Evolutionary conservation across 2,797 vertebrate species (phyloP).

Genomic region (Gymnodraco acuticeps): DNA sequence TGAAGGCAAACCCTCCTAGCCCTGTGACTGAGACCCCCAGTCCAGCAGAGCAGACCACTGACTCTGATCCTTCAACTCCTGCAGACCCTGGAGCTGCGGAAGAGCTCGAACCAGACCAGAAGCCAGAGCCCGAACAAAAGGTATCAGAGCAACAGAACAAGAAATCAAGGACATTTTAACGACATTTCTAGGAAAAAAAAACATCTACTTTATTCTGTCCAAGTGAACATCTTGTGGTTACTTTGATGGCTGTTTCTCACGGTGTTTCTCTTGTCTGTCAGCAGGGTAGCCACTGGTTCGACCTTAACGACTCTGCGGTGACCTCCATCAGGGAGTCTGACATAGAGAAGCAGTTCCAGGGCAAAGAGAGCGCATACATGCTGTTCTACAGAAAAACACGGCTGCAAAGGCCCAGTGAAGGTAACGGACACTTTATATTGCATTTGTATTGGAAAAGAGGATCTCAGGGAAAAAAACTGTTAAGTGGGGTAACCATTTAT

Average conservation of each 20-base stretch:
- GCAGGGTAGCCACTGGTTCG: conserved; percentile 92
- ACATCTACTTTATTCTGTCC: not conserved
- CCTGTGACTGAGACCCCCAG: conserved; percentile 50
- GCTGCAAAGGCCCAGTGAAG: conserved; percentile 89
- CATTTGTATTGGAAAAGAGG: conserved; percentile 8
- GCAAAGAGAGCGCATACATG: conserved; percentile 99
- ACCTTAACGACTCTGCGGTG: conserved; percentile 94
- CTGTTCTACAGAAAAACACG: conserved; percentile 94
- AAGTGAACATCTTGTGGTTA: conserved; percentile 9
- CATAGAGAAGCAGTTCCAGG: conserved; percentile 96
- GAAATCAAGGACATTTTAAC: not conserved
- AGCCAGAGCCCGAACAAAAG: conserved; percentile 52
- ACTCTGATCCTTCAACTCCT: conserved; percentile 24
- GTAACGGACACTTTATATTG: conserved; percentile 71
- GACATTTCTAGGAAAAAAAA: not conserved
- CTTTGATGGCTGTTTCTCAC: conserved; percentile 43
- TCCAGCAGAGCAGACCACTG: conserved; percentile 32
- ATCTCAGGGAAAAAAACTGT: not conserved
- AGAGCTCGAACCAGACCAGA: conserved; percentile 28
- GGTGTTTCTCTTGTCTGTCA: conserved; percentile 46
- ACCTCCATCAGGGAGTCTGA: conserved; percentile 91
- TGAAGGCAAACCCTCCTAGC: conserved; percentile 79
- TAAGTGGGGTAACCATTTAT: not conserved
- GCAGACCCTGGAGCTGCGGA: conserved; percentile 31
- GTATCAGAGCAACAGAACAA: conserved; percentile 29